Conservation (phyloP, 2,888 invertebrate genomes). For the Campoletis raptor region DNA sequence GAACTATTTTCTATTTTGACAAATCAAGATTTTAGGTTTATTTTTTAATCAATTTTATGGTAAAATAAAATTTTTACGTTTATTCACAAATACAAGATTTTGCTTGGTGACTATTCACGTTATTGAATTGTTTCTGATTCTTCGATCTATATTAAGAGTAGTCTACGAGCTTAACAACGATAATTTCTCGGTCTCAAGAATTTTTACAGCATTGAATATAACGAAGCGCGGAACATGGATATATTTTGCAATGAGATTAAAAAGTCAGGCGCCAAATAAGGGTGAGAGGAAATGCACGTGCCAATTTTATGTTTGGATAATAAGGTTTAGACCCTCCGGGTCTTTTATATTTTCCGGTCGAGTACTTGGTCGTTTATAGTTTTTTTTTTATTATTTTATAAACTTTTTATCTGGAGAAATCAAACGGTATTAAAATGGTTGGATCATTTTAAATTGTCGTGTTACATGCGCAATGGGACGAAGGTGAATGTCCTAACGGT, state of each 20-base stretch:
- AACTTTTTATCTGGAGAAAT: conserved; percentile 9
- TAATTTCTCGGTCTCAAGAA: conserved; percentile 35
- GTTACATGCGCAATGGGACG: conserved; percentile 24
- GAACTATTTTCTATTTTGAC: too few species aligned
- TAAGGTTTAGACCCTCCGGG: conserved; percentile 38
- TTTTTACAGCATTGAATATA: conserved; percentile 37
- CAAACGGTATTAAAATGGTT: conserved; percentile 42
- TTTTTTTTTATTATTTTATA: not conserved
- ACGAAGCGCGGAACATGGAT: conserved; percentile 21
- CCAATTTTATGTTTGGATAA: conserved; percentile 51
- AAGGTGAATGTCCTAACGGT: conserved; percentile 56
- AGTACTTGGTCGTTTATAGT: not conserved
- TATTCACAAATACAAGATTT: not conserved
- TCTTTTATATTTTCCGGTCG: conserved; percentile 31
- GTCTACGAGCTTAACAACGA: conserved; percentile 22
- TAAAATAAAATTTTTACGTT: not conserved
- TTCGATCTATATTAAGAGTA: conserved; percentile 30
- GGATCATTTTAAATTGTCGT: conserved; percentile 33
- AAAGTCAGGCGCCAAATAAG: conserved; percentile 35
- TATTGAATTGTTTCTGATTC: not conserved
- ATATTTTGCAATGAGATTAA: not conserved
- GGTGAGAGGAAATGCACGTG: conserved; percentile 52
- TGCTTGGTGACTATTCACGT: not conserved
- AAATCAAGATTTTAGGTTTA: too few species aligned
- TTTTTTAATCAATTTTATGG: too few species aligned